Percentiles rank a stretch among this genome's conserved stretches.
These are phyloP conservation scores for Daktulosphaira vitifoliae DNA, from an alignment of 1,140 invertebrate species.

Conservation along the genomic window DNA sequence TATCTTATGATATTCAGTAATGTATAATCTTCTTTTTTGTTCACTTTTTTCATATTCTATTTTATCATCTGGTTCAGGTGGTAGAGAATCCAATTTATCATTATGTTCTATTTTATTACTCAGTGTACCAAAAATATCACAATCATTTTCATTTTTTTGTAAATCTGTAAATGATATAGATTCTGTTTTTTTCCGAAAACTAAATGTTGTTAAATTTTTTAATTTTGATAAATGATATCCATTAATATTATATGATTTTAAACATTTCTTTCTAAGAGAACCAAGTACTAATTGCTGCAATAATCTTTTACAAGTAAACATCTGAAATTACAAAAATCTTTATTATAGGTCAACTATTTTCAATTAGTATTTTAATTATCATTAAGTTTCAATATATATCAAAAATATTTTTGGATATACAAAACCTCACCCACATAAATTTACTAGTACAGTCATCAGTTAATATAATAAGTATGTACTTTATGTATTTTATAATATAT, in stretches of 20 bases:
- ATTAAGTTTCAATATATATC: too few relatives aligned
- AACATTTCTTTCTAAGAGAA: too few relatives aligned
- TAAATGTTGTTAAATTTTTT: neutral
- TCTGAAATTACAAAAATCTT: constrained; percentile 2
- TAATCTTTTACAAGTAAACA: neutral
- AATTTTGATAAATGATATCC: neutral
- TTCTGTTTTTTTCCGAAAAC: constrained; percentile 15
- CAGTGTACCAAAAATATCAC: constrained; percentile 36
- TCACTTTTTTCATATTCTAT: constrained; percentile 35
- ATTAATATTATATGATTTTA: too few relatives aligned
- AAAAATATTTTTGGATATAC: too few relatives aligned
- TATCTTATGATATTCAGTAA: constrained; percentile 36
- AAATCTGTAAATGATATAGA: neutral
- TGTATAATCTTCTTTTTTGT: constrained; percentile 35
- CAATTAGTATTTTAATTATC: too few relatives aligned
- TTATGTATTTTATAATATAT: too few relatives aligned
- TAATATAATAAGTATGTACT: too few relatives aligned
- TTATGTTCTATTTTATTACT: constrained; percentile 15
- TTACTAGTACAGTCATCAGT: too few relatives aligned
- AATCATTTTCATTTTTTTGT: constrained; percentile 3
- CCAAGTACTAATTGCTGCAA: neutral
- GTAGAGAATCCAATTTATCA: constrained; percentile 27
- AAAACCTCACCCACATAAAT: too few relatives aligned
- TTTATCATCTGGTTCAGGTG: constrained; percentile 36
- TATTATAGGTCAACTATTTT: too few relatives aligned